phyloP scores from a whole-genome alignment of 2,888 invertebrate genomes.

The Cactoblastis cactorum region DNA sequence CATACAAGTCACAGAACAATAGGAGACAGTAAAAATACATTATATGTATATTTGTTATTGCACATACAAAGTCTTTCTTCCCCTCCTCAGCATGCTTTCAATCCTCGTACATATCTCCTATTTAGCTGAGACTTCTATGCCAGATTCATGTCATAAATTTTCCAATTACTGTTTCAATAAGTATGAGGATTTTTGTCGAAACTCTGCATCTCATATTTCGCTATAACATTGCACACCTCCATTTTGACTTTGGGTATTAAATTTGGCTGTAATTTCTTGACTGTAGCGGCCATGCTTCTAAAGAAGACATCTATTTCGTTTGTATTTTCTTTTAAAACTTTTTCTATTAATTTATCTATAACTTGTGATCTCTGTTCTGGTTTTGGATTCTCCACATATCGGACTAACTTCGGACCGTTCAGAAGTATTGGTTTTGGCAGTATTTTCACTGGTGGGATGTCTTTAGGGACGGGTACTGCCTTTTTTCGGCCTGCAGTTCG shows the following conservation, averaged over 20 bases:
- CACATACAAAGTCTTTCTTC: neutral
- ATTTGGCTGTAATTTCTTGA: slow-evolving; percentile 70
- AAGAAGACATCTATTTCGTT: slow-evolving; percentile 74
- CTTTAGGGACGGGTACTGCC: slow-evolving; percentile 47
- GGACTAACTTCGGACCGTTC: slow-evolving; percentile 57
- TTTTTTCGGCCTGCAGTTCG: slow-evolving; percentile 58
- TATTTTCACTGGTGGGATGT: slow-evolving; percentile 63
- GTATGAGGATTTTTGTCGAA: slow-evolving; percentile 53
- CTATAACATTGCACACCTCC: slow-evolving; percentile 75
- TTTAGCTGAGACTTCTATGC: neutral
- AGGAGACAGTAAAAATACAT: neutral
- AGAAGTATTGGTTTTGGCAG: slow-evolving; percentile 64
- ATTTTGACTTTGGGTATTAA: slow-evolving; percentile 73
- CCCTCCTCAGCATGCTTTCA: neutral
- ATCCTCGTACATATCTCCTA: too few species aligned
- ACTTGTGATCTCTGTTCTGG: slow-evolving; percentile 55
- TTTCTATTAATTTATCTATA: slow-evolving; percentile 67
- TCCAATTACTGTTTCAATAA: slow-evolving; percentile 15
- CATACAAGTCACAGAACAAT: neutral
- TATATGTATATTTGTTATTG: neutral
- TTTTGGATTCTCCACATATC: slow-evolving; percentile 59
- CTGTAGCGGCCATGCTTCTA: slow-evolving; percentile 72
- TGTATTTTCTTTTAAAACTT: slow-evolving; percentile 65
- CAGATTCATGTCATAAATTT: neutral
- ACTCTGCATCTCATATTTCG: slow-evolving; percentile 74